Evolutionary conservation across 2,888 invertebrate species (phyloP), one percentile per base, ranked within the genome.

Genomic region (Ypsolopha scabrella): DNA sequence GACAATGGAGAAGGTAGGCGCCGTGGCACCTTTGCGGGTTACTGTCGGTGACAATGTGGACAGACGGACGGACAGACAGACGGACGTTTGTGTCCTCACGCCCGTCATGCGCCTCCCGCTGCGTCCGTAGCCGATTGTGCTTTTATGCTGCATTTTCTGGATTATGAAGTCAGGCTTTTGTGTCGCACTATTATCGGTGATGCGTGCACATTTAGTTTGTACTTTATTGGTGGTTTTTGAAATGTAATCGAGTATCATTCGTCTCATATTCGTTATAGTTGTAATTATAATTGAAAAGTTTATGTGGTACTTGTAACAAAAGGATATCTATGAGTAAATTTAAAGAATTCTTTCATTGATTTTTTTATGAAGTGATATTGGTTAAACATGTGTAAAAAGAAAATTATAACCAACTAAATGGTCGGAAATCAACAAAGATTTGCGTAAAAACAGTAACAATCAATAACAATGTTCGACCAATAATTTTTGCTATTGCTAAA

Each of bases 1-100:
- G 72, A 83, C 83, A 85, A 86, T 81, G 62, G 75, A 68, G 69
- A 72, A 72, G 76, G 68, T 68, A 70, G 75, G 79, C 79, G 79
- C 78, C 75, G 68, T 60, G 67, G 39, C 39, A 39, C 10, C 39
- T n/a, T 24, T 24, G 24, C 24, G 24, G 24, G 24, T 24, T 24
- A 24, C 24, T 24, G 24, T 24, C 24, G 6, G 43, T 43, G 43
- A 43, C 43, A 43, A 14, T 14, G 14, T 6, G 43, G 14, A 11
- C 8, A 11, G 39, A 10, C n/a, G 39, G 39, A 10, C 39, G 9
- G 39, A 39, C 6, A 39, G 39, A 6, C 39, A 11, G n/a, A 10
- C 6, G n/a, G 39, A 10, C 11, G 39, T 39, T 39, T 39, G 39
- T 11, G 39, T 10, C 39, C 39, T 39, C 67, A 65, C 69, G 66